Base-by-base conservation (phyloP, 2,888 invertebrate genomes). In the Toxonevra muliebris region DNA sequence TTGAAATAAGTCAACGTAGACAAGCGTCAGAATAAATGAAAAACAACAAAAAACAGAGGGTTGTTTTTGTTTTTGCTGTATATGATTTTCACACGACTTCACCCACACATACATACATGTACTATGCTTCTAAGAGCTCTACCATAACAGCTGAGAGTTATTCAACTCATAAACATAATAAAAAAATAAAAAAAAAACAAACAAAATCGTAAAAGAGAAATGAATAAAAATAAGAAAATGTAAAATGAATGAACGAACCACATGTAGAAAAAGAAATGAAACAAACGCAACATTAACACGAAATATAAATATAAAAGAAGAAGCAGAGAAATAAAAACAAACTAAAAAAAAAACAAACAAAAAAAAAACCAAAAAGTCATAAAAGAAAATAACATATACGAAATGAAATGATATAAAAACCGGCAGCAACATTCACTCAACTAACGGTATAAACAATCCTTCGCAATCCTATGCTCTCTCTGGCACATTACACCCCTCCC, bases 251-350 rank as follows among this genome's bases (percentile, higher is more conserved):
- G 48, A n/a, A 50, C 48, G 40, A 19, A 12, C 17, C 17, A 54
- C 54, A 52, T 52, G 42, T 12, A 61, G 13, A 61, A 17, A 45
- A 15, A 41, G 40, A 20, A 30, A 30, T 17, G 19, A 50, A 65
- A 59, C 58, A 50, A 65, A 65, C 20, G 65, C 58, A 50, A 65
- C 58, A 65, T 57, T 65, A 65, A 30, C 58, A 65, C 58, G 58
- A 65, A 50, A 65, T 65, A 65, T 50, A 65, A 65, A 65, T 58
- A 65, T 57, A 61, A 61, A 65, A 65, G 58, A 57, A 41, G 15
- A 40, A 50, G 52, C 43, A 20, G 55, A 65, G 65, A 48, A 55
- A 43, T 53, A 42, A 52, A 54, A 52, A 41, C 42, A 41, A 60
- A 43, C 53, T 40, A 40, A 48, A 53, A 41, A 19, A n/a, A n/a